Conservation (phyloP, 2,797 vertebrate genomes). For the Buceros bicornis region DNA sequence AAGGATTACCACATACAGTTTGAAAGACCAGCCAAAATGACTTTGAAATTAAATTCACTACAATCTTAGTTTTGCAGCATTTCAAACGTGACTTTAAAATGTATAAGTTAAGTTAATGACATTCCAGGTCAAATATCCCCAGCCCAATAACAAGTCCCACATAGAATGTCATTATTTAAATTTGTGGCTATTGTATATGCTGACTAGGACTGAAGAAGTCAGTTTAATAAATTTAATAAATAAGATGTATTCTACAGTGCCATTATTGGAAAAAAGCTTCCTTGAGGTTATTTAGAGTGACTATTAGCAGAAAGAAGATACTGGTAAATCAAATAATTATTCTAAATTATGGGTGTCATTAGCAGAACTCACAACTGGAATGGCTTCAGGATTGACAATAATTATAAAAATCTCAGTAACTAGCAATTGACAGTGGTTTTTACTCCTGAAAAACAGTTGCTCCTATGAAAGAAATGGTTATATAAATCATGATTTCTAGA, state of each 20-base stretch:
- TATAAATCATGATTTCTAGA: neutral
- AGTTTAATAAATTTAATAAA: slow-evolving; percentile 55
- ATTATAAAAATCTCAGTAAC: neutral
- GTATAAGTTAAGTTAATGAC: slow-evolving; percentile 78
- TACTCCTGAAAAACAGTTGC: neutral
- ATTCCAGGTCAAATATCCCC: slow-evolving; percentile 77
- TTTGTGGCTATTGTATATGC: neutral
- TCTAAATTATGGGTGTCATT: neutral
- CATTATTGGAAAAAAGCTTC: neutral
- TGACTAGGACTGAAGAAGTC: slow-evolving; percentile 32
- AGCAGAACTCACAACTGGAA: neutral
- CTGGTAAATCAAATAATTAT: neutral
- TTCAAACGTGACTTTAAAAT: slow-evolving; percentile 81
- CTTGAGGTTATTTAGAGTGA: neutral
- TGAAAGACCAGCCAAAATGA: slow-evolving; percentile 79
- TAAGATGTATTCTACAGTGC: slow-evolving; percentile 24
- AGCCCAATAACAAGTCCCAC: slow-evolving; percentile 65
- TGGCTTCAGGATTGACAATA: neutral
- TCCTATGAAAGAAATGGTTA: neutral
- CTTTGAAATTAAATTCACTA: slow-evolving; percentile 84
- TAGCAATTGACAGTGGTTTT: neutral
- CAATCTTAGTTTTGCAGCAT: slow-evolving; percentile 79
- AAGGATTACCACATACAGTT: slow-evolving; percentile 81
- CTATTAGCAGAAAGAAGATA: neutral
- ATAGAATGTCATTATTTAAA: slow-evolving; percentile 76